Evolutionary conservation across 2,888 invertebrate species (phyloP), one percentile per base, ranked within the genome.

Genomic region (Cheilosia vernalis): DNA sequence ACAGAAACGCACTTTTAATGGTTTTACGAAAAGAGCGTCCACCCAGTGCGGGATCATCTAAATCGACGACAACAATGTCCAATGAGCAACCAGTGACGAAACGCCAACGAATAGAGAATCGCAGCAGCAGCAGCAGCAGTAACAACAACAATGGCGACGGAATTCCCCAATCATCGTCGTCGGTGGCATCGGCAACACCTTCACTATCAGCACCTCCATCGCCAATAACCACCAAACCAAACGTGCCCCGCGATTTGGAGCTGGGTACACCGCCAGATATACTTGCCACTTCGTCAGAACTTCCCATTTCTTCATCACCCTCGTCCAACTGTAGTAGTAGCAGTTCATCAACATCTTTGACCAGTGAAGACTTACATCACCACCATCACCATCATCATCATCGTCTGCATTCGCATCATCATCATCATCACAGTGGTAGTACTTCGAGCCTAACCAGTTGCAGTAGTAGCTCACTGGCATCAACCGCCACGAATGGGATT

Each of bases 21-120:
- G 89, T 89, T 78, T 87, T 88, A 78, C 83, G 88, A 56, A 89
- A 89, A 88, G 88, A 88, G 60, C 87, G 88, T 77, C 84, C 87
- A 84, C 88, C 88, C 87, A 81, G 77, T 70, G 85, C 76, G 87
- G 88, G 88, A 88, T 80, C 84, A 70, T 87, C 87, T 10, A 87
- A 83, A 74, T 76, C 83, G 37, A 70, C 83, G 88, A 86, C 85
- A 88, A 87, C 78, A 88, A 96, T 96, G 95, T 95, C 94, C 90
- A 95, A 95, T 88, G 95, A 96, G 92, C 97, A 97, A 93, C 97
- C 97, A 88, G 95, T 95, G 89, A 96, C 96, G 91, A 97, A 97
- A 93, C 95, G 97, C 91, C 95, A 95, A 90, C 94, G 96, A 90
- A 95, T 96, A 88, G 95, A 95, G 79, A 90, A 87, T 55, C 87